These are phyloP conservation scores for Prionchulus punctatus DNA, from an alignment of 2,888 invertebrate species.

Conservation along the genomic window DNA sequence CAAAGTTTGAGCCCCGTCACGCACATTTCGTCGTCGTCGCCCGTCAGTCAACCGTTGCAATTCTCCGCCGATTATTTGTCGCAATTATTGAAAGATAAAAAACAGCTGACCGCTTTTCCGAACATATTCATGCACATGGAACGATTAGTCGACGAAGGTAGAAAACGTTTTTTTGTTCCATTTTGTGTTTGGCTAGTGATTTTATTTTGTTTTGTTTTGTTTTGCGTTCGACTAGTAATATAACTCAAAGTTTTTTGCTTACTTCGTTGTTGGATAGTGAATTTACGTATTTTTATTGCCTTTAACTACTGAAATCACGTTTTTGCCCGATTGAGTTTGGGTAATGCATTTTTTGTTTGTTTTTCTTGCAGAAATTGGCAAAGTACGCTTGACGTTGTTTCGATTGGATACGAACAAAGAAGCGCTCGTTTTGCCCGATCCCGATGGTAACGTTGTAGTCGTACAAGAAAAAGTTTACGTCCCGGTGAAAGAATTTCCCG, in stretches of 20 bases:
- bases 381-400: constrained; percentile 90
- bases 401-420: constrained; percentile 97
- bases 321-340: no score
- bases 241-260: no score
- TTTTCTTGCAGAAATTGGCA: constrained; percentile 74
- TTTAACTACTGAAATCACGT: not conserved
- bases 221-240: no score
- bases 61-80: constrained; percentile 98
- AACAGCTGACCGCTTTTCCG: constrained; percentile 97
- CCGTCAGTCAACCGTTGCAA: constrained; percentile 1
- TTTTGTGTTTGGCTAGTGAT: no score
- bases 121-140: constrained; percentile 99
- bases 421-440: constrained; percentile 56
- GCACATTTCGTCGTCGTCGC: no score
- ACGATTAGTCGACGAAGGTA: constrained; percentile 97
- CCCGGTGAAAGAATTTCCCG: constrained; percentile 96
- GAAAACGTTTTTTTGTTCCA: no score
- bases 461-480: constrained; percentile 96
- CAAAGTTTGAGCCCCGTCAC: no score
- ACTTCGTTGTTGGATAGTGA: no score
- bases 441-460: constrained; percentile 72
- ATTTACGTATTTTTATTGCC: not conserved
- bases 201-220: no score
- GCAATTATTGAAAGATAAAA: constrained; percentile 98
- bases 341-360: no score